phyloP scores from a whole-genome alignment of 2,797 vertebrate species.

The Ambastaia sidthimunki region DNA sequence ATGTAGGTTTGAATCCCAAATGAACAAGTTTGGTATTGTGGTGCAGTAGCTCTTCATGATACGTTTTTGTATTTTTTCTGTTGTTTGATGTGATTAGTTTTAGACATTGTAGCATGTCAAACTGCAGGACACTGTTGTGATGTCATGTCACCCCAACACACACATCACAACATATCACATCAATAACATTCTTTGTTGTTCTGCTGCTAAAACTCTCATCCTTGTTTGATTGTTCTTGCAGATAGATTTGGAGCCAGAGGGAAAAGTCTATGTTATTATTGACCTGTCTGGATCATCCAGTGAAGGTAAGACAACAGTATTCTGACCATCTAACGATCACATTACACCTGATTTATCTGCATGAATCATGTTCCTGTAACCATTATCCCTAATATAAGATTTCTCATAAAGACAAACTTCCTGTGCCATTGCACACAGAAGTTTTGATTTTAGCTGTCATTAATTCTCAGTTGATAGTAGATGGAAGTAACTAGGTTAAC shows the following conservation, averaged over 20 bases:
- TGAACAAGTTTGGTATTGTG: not conserved
- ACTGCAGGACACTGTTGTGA: not conserved
- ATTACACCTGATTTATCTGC: not conserved
- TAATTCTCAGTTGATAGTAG: not conserved
- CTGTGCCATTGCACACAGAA: not conserved
- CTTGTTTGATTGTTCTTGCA: constrained; percentile 75
- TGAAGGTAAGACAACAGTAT: constrained; percentile 83
- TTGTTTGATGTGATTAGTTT: not conserved
- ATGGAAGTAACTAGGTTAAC: not conserved
- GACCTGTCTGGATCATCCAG: constrained; percentile 93
- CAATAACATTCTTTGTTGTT: not conserved
- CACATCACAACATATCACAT: not conserved
- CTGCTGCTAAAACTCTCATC: constrained; percentile 26
- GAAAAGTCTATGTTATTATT: constrained; percentile 93
- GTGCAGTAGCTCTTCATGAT: not conserved
- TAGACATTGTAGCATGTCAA: not conserved
- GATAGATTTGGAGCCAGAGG: constrained; percentile 97
- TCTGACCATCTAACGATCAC: not conserved
- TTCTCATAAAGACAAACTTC: not conserved
- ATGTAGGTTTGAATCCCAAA: not conserved
- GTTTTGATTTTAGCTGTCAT: not conserved
- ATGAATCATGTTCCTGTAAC: not conserved
- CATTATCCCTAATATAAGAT: constrained; percentile 19
- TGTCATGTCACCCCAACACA: not conserved
- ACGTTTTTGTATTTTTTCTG: too few relatives aligned